Evolutionary conservation across 2,888 invertebrate genomes (phyloP).

Genomic region (Drosophila colorata): DNA sequence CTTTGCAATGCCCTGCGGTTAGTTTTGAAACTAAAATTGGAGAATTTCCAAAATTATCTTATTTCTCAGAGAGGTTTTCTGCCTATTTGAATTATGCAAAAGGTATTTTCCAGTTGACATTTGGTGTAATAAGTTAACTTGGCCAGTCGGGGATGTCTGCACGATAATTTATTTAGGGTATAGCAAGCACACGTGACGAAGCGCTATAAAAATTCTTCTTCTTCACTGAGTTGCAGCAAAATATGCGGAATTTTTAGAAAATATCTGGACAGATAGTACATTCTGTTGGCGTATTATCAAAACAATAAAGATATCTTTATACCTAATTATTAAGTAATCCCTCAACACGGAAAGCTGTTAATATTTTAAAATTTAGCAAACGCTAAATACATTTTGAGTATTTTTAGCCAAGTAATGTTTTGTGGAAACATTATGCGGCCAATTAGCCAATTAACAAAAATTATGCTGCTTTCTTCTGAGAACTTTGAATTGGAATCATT

Average conservation of each 20-base stretch:
- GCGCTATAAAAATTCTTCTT: constrained; percentile 21
- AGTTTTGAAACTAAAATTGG: not conserved
- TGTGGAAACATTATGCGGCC: not conserved
- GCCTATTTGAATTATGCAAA: not conserved
- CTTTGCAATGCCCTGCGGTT: constrained; percentile 6
- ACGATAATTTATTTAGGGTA: constrained; percentile 10
- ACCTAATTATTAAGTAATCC: constrained; percentile 19
- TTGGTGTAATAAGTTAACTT: not conserved
- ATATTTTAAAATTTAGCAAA: constrained; percentile 4
- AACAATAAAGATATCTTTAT: constrained; percentile 8
- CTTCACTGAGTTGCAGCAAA: constrained; percentile 11
- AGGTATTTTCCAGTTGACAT: no score
- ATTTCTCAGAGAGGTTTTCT: not conserved
- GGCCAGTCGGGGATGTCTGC: not conserved
- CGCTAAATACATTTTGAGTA: constrained; percentile 5
- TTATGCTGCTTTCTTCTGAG: not conserved
- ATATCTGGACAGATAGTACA: constrained; percentile 29
- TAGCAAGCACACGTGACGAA: constrained; percentile 32
- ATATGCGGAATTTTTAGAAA: constrained; percentile 31
- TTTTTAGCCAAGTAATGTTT: constrained; percentile 21
- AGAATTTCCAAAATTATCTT: not conserved
- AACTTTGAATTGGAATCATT: not conserved
- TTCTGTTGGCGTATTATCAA: constrained; percentile 33
- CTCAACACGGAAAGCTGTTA: constrained; percentile 5
- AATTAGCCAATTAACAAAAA: constrained; percentile 31